A percentile compares a stretch with the other conserved stretches of the same genome.
phyloP scores from a whole-genome alignment of 2,888 invertebrate species.

The Drosophila tripunctata region DNA sequence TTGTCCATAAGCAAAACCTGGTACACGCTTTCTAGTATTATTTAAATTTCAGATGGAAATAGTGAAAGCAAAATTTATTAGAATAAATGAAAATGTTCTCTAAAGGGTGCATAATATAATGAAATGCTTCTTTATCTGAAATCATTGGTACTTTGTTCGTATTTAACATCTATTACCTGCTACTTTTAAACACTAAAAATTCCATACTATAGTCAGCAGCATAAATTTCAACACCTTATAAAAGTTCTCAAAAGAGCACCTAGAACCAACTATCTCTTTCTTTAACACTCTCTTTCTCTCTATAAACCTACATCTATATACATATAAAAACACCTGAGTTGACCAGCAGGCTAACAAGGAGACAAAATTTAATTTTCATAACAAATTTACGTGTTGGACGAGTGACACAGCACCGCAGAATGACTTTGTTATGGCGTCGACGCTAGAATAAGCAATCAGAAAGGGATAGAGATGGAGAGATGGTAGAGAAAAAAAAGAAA shows the following conservation, averaged over 20 bases:
- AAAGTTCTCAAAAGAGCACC: slow-evolving; percentile 34
- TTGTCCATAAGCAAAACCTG: no score
- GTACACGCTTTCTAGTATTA: no score
- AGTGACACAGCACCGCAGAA: slow-evolving; percentile 50
- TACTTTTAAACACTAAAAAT: background rate
- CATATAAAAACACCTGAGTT: slow-evolving; percentile 2
- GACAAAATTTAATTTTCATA: slow-evolving; percentile 64
- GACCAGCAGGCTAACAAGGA: slow-evolving; percentile 14
- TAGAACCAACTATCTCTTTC: slow-evolving; percentile 13
- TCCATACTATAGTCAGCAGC: background rate
- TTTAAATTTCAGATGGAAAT: background rate
- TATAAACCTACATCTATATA: background rate
- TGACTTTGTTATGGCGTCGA: slow-evolving; percentile 38
- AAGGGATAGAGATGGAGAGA: background rate
- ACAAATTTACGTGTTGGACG: slow-evolving; percentile 60
- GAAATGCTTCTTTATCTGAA: no score
- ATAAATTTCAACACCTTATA: background rate
- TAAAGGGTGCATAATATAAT: no score
- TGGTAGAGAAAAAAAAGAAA: background rate
- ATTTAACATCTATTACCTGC: no score
- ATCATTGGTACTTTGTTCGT: no score
- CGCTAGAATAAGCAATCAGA: background rate
- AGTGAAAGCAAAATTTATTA: background rate
- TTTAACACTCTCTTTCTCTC: background rate
- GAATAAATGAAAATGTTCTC: no score